Conservation (phyloP, 1,140 invertebrate species). For the Cydia strobilella region DNA sequence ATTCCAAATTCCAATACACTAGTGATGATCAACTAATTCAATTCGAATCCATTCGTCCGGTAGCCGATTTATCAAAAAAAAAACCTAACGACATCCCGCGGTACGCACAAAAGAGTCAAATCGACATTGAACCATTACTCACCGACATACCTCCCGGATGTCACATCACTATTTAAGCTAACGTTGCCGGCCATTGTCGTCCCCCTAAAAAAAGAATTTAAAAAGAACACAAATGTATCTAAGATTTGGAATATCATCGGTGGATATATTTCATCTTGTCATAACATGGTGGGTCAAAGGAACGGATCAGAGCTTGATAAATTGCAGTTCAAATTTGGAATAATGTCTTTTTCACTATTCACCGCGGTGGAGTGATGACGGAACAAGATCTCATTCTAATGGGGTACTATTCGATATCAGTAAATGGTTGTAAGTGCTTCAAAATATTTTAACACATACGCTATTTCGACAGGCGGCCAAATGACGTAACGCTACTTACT, state of each 20-base stretch:
- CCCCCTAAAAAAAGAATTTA: conserved; percentile 53
- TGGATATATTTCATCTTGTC: conserved; percentile 77
- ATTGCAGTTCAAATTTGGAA: conserved; percentile 76
- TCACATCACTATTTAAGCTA: conserved; percentile 63
- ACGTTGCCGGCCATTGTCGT: conserved; percentile 56
- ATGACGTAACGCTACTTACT: conserved; percentile 4
- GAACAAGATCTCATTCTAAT: conserved; percentile 52
- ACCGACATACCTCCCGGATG: conserved; percentile 69
- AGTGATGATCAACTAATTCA: neutral
- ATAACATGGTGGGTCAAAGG: conserved; percentile 76
- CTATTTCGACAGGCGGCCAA: neutral
- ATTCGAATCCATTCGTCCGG: conserved; percentile 10
- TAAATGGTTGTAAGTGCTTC: neutral
- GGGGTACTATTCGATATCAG: conserved; percentile 40
- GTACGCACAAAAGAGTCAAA: conserved; percentile 51
- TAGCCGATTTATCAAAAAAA: conserved; percentile 42
- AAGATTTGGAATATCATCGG: conserved; percentile 72
- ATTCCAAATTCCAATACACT: conserved; percentile 8
- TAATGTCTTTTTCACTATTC: conserved; percentile 79
- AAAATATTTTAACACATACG: neutral
- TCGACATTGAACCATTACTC: conserved; percentile 60
- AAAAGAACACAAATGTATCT: conserved; percentile 65
- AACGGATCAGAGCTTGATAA: conserved; percentile 70
- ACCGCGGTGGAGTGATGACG: conserved; percentile 65
- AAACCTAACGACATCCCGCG: conserved; percentile 24